These are phyloP conservation scores for Anguilla pacifica DNA, from an alignment of 2,797 vertebrate genomes.

Conservation along the genomic window DNA sequence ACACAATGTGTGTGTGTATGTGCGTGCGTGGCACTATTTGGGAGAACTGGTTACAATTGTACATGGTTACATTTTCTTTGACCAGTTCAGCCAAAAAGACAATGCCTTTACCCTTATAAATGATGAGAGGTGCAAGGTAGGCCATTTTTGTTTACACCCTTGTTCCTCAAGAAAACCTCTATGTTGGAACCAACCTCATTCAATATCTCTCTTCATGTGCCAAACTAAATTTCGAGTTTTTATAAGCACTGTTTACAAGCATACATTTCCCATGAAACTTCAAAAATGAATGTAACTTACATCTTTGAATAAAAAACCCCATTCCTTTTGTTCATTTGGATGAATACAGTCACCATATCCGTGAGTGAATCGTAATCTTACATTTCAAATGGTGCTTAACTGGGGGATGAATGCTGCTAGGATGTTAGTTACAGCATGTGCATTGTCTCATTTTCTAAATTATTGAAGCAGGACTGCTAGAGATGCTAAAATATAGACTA, in stretches of 20 bases:
- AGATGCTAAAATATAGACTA: neutral
- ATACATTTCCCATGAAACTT: neutral
- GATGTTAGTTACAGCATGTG: neutral
- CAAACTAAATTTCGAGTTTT: neutral
- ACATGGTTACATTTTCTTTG: neutral
- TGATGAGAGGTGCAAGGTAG: neutral
- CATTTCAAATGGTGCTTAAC: neutral
- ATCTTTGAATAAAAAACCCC: neutral
- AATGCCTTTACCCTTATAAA: neutral
- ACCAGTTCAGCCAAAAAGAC: neutral
- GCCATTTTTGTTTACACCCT: neutral
- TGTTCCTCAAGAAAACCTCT: neutral
- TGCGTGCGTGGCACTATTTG: too few relatives aligned
- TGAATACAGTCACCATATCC: neutral
- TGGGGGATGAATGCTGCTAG: neutral
- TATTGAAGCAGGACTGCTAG: neutral
- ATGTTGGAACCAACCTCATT: neutral
- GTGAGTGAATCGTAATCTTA: neutral
- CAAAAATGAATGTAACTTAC: neutral
- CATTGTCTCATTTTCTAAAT: neutral
- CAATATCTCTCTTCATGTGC: neutral
- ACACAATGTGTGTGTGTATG: too few relatives aligned
- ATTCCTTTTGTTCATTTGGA: neutral
- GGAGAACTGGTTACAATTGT: too few relatives aligned
- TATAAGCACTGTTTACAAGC: neutral